Conservation (phyloP, 2,797 vertebrate genomes). For the Prunella strophiata region DNA sequence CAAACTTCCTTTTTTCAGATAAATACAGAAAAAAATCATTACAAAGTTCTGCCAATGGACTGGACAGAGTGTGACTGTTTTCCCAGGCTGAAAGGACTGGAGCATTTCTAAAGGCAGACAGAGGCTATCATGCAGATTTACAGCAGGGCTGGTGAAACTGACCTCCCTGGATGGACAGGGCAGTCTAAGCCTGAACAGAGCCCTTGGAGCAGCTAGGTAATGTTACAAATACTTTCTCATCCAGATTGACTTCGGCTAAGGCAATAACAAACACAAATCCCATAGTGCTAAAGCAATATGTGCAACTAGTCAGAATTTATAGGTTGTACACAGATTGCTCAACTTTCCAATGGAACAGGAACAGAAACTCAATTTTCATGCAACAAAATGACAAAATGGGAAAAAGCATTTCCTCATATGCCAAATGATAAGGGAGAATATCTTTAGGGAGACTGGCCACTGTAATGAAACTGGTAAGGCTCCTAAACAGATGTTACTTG, state of each 20-base stretch:
- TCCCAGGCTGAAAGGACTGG: background rate
- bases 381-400: background rate
- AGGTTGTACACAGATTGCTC: background rate
- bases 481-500: background rate
- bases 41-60: background rate
- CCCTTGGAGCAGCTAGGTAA: background rate
- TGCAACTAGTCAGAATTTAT: background rate
- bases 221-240: background rate
- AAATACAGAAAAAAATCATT: background rate
- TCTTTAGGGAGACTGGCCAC: background rate
- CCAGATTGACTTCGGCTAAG: background rate
- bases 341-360: background rate
- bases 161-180: background rate
- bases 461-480: background rate
- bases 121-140: background rate
- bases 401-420: background rate
- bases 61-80: background rate
- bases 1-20: background rate
- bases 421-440: background rate
- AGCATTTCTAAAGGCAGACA: background rate
- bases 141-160: background rate
- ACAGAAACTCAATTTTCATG: background rate
- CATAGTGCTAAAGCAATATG: accelerated
- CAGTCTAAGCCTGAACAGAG: background rate
- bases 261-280: background rate